These are phyloP conservation scores for Exephanes ischioxanthus DNA, from an alignment of 2,888 invertebrate species.

Conservation along the genomic window DNA sequence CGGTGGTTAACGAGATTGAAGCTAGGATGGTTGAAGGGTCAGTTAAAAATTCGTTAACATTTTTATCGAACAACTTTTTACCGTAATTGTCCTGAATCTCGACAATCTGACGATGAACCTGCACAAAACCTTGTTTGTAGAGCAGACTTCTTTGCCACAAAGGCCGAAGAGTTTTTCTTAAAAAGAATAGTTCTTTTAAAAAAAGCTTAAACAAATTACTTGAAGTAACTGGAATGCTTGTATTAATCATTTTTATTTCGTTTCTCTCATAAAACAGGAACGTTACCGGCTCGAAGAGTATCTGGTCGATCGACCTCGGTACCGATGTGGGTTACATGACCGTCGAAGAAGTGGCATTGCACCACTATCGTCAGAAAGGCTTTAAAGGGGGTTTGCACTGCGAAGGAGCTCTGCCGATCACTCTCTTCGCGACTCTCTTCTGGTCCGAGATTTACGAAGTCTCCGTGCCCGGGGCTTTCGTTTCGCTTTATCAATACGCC, in stretches of 20 bases:
- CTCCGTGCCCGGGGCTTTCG: conserved; percentile 88
- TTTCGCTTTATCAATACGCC: conserved; percentile 88
- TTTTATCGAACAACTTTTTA: not conserved
- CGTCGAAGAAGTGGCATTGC: conserved; percentile 78
- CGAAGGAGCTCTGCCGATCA: conserved; percentile 89
- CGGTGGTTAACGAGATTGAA: conserved; percentile 60
- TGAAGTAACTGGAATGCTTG: not conserved
- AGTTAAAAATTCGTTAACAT: conserved; percentile 40
- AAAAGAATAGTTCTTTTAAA: not conserved
- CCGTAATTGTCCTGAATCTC: not conserved
- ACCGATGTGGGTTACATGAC: conserved; percentile 71
- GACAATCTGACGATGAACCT: not conserved
- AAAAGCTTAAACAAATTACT: not conserved
- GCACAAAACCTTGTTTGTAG: not conserved
- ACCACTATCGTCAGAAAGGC: conserved; percentile 73
- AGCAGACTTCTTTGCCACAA: not conserved
- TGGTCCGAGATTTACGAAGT: conserved; percentile 91
- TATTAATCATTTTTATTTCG: not conserved
- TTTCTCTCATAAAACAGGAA: conserved; percentile 38
- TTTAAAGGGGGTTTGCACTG: conserved; percentile 87
- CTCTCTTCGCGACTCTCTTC: conserved; percentile 89
- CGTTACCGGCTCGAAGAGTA: conserved; percentile 74
- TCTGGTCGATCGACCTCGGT: conserved; percentile 74
- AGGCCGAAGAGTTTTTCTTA: not conserved
- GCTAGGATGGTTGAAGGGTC: conserved; percentile 69